Evolutionary conservation across 2,888 invertebrate genomes (phyloP).

Genomic region (Eumacrocentrus americanus): DNA sequence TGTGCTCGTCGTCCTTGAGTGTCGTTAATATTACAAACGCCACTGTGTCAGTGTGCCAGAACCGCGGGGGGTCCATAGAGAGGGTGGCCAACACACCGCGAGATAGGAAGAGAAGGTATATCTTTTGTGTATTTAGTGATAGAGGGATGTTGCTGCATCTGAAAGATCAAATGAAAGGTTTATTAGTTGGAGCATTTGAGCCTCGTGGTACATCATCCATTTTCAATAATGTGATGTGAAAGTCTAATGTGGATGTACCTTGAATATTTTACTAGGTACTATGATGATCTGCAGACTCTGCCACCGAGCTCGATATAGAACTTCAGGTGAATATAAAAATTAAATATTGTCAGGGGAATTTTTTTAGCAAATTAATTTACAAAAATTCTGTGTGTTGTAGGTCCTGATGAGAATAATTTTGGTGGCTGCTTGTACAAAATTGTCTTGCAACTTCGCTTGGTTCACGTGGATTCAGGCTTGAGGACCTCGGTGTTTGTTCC

Average conservation of each 20-base stretch:
- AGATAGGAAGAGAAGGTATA: too few relatives aligned
- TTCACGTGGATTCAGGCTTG: constrained; percentile 41
- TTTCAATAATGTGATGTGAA: constrained; percentile 43
- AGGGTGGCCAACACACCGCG: too few relatives aligned
- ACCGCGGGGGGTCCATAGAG: not conserved
- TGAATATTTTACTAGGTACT: constrained; percentile 39
- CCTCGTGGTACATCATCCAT: constrained; percentile 32
- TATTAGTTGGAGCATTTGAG: constrained; percentile 38
- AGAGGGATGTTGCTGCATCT: constrained; percentile 33
- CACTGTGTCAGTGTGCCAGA: constrained; percentile 50
- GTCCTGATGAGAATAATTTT: constrained; percentile 18
- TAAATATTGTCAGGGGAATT: too few relatives aligned
- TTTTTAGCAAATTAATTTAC: too few relatives aligned
- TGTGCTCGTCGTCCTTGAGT: constrained; percentile 34
- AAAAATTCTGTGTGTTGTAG: too few relatives aligned
- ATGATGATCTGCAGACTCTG: constrained; percentile 33
- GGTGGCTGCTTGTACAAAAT: constrained; percentile 32
- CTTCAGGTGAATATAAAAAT: not conserved
- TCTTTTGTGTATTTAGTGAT: too few relatives aligned
- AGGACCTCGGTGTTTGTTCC: constrained; percentile 50
- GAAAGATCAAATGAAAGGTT: constrained; percentile 39
- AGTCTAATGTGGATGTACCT: too few relatives aligned
- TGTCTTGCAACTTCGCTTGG: constrained; percentile 39
- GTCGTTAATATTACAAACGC: constrained; percentile 45
- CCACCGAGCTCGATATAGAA: not conserved